Base-by-base conservation (phyloP, 2,797 vertebrate species). In the Harpagifer antarcticus region DNA sequence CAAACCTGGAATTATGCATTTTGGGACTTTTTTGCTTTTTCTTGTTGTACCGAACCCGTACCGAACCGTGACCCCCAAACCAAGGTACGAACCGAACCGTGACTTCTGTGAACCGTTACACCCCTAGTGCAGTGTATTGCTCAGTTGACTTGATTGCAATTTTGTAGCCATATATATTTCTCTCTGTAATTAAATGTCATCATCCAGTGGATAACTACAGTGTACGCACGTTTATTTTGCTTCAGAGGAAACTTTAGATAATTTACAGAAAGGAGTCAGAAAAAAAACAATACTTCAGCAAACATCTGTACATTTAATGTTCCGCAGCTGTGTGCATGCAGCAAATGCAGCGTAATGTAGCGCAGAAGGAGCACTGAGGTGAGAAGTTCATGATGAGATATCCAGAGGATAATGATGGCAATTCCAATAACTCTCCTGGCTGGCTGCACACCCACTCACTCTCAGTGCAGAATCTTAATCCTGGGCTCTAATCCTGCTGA, bases 401-500 rank as follows among this genome's bases (percentile, higher is more conserved):
- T 88, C 85, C 56, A 63, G 76, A 83, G 82, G 85, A 88, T 90
- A 88, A 92, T 90, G 85, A 89, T 74, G 86, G 82, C 84, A 84
- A 85, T 90, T 87, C 86, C 86, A 90, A 90, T 89, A 88, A 88
- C 82, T 86, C 47, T 33, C 62, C 57, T 63, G 8, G 57, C 79
- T 90, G 68, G 12, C 74, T 76, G 85, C 85, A 80, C 85, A 76
- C 79, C 81, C 86, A 86, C 86, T 70, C 64, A 14, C 76, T 76
- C 79, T 76, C 63, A 15, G 84, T 53, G 70, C 85, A 55, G 82
- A 80, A 81, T 88, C 88, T 88, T 91, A 91, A 92, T 93, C 91
- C 86, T 59, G 73, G 72, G 62, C 74, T 91, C 43, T 88, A 90
- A 91, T 90, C 86, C 89, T 75, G 74, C 66, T 81, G 88, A 89